phyloP scores from a whole-genome alignment of 1,140 invertebrate species.

The Lepidurus arcticus region DNA sequence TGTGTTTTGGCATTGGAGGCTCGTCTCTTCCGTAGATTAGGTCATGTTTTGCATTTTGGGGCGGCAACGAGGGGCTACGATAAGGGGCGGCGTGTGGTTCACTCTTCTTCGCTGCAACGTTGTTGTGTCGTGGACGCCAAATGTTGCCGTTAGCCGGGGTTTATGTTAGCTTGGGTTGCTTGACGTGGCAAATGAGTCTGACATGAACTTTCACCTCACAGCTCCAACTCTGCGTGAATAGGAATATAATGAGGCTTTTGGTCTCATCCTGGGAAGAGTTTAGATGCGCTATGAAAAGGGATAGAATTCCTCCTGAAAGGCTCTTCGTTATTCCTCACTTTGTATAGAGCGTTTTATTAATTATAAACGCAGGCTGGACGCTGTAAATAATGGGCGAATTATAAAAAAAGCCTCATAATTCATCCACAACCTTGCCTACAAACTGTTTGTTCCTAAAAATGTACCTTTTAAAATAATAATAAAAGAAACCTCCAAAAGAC shows the following conservation, averaged over 20 bases:
- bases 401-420: no score
- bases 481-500: no score
- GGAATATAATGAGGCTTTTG: neutral
- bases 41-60: no score
- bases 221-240: neutral
- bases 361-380: neutral
- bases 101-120: neutral
- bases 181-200: slow-evolving; percentile 12
- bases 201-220: slow-evolving; percentile 1
- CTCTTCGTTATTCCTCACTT: no score
- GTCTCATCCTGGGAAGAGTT: neutral
- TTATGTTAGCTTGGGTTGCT: slow-evolving; percentile 3
- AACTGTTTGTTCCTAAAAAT: no score
- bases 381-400: no score
- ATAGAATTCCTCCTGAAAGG: neutral
- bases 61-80: no score
- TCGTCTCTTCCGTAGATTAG: no score
- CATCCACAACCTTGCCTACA: no score
- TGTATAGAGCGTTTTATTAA: neutral
- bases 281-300: neutral
- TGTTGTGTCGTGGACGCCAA: neutral
- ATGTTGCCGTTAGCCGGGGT: slow-evolving; percentile 4
- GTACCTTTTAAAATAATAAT: no score
- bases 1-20: no score
- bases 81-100: no score